Evolutionary conservation across 2,797 vertebrate genomes (phyloP).

Genomic region (Alca torda): DNA sequence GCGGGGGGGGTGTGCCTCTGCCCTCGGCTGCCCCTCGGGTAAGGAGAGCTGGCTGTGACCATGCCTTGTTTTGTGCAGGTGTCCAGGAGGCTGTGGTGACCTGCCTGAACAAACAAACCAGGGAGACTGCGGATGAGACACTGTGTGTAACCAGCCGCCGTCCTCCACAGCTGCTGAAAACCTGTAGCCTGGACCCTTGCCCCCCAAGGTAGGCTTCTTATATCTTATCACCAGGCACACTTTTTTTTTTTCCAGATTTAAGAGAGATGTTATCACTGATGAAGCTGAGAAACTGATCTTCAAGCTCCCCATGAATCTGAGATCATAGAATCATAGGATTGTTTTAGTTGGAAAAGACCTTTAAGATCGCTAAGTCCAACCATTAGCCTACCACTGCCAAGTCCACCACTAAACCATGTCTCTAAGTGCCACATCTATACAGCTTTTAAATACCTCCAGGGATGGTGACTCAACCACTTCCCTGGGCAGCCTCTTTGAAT

Average conservation of each 20-base stretch:
- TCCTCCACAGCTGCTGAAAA: conserved; percentile 88
- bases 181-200: conserved; percentile 88
- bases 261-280: background rate
- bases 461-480: background rate
- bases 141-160: conserved; percentile 84
- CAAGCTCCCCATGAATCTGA: conserved; percentile 30
- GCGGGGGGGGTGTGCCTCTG: background rate
- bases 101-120: conserved; percentile 94
- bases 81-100: conserved; percentile 93
- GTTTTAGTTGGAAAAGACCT: background rate
- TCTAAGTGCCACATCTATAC: background rate
- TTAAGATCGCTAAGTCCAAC: background rate
- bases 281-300: conserved; percentile 54
- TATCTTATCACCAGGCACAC: background rate
- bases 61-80: conserved; percentile 78
- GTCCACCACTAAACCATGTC: background rate
- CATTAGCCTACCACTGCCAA: background rate
- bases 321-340: background rate
- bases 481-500: background rate
- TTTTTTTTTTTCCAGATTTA: background rate
- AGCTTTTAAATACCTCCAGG: background rate
- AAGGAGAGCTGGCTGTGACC: conserved; percentile 21
- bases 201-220: conserved; percentile 84
- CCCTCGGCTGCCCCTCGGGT: background rate
- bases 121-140: conserved; percentile 82